Evolutionary conservation across 1,140 invertebrate genomes (phyloP).

Genomic region (Luehdorfia chinensis): DNA sequence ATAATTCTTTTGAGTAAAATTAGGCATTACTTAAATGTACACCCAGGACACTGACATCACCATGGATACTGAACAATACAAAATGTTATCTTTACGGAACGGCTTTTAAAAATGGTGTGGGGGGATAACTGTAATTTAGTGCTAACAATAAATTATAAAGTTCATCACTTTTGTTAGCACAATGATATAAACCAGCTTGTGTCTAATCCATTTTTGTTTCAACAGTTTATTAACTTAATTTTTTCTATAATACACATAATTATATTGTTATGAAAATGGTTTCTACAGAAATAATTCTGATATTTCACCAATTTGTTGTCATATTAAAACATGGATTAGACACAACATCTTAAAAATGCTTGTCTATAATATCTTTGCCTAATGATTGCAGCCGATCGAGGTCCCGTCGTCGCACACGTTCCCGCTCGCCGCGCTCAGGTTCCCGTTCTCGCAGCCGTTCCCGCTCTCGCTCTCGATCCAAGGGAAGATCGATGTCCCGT

Average conservation of each 20-base stretch:
- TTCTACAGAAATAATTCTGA: background rate
- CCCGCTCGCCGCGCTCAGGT: constrained; percentile 59
- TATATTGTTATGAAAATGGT: too few species aligned
- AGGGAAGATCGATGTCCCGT: constrained; percentile 62
- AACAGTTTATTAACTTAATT: too few species aligned
- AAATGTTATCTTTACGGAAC: background rate
- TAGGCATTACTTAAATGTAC: background rate
- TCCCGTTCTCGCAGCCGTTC: constrained; percentile 62
- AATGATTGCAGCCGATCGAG: constrained; percentile 50
- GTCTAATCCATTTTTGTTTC: background rate
- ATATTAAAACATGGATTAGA: constrained; percentile 2
- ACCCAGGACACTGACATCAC: background rate
- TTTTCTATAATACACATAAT: too few species aligned
- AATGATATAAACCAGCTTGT: background rate
- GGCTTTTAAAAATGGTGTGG: background rate
- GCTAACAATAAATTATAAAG: background rate
- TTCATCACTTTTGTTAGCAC: constrained; percentile 1
- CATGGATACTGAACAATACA: background rate
- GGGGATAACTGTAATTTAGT: too few species aligned
- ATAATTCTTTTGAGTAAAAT: constrained; percentile 12
- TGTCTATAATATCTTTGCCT: background rate
- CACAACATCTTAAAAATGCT: background rate
- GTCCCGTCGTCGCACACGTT: constrained; percentile 58
- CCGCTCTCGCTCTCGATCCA: constrained; percentile 63
- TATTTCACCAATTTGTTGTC: too few species aligned